Conservation (phyloP, 2,113 vertebrate species). For the Lasiurus borealis region DNA sequence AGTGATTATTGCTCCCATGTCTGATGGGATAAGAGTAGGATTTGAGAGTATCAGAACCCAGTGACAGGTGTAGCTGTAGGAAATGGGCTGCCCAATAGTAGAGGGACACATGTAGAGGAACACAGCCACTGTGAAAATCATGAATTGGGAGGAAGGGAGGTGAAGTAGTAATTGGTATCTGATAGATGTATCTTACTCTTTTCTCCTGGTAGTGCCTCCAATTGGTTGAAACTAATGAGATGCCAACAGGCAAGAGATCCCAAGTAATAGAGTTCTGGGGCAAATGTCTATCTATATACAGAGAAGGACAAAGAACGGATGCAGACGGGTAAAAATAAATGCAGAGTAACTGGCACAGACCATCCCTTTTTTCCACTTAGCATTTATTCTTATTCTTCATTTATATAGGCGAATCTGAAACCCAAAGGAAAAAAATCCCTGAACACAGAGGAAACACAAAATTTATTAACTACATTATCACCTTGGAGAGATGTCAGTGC, state of each 20-base stretch:
- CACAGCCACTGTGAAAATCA: background rate
- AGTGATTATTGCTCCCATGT: background rate
- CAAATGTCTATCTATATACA: background rate
- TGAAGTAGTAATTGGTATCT: background rate
- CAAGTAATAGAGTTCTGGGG: background rate
- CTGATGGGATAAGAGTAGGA: background rate
- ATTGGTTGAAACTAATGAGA: background rate
- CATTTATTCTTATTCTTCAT: background rate
- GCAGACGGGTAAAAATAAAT: background rate
- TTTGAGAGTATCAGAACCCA: background rate
- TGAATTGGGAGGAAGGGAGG: background rate
- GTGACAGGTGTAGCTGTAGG: background rate
- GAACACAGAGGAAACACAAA: background rate
- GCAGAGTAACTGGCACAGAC: background rate
- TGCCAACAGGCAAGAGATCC: background rate
- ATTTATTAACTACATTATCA: background rate
- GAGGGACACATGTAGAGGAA: background rate
- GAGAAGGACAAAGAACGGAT: background rate
- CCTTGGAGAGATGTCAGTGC: background rate
- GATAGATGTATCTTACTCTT: background rate
- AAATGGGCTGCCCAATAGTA: background rate
- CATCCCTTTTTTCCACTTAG: background rate
- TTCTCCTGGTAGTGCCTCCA: background rate
- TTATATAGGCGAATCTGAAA: conserved; percentile 7
- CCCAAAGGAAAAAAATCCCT: background rate